Conservation (phyloP, 2,797 vertebrate genomes). For the Parauchenoglanis ngamensis region DNA sequence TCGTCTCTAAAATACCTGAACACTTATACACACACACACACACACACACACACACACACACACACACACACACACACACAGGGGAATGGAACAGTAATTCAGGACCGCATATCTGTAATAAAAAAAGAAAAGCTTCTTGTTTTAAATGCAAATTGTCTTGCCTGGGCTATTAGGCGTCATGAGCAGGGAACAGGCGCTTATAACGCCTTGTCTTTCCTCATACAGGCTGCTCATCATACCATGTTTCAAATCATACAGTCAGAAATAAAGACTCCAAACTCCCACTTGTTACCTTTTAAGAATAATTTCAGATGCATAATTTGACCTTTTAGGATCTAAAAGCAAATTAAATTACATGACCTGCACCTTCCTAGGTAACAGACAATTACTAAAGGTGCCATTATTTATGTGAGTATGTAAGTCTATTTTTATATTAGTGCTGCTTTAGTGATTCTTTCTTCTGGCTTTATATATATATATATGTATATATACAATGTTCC, state of each 20-base stretch:
- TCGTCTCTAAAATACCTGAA: constrained; percentile 26
- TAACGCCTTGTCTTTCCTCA: too few species aligned
- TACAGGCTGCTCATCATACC: too few species aligned
- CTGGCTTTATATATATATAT: too few species aligned
- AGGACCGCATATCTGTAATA: background rate
- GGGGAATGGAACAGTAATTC: background rate
- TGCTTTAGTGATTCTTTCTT: background rate
- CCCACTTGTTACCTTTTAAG: background rate
- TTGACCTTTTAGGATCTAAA: background rate
- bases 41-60: too few species aligned
- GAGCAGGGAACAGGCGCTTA: background rate
- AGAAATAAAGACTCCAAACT: too few species aligned
- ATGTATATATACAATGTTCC: too few species aligned
- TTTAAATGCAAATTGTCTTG: background rate
- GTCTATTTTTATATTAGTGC: background rate
- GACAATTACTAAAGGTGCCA: background rate
- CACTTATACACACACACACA: background rate
- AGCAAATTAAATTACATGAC: background rate
- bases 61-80: background rate
- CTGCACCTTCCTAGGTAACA: background rate
- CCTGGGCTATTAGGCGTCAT: background rate
- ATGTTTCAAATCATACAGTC: too few species aligned
- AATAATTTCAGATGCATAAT: background rate
- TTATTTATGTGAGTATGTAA: background rate
- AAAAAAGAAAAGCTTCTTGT: background rate